phyloP scores from a whole-genome alignment of 2,797 vertebrate species.

The Masticophis lateralis region DNA sequence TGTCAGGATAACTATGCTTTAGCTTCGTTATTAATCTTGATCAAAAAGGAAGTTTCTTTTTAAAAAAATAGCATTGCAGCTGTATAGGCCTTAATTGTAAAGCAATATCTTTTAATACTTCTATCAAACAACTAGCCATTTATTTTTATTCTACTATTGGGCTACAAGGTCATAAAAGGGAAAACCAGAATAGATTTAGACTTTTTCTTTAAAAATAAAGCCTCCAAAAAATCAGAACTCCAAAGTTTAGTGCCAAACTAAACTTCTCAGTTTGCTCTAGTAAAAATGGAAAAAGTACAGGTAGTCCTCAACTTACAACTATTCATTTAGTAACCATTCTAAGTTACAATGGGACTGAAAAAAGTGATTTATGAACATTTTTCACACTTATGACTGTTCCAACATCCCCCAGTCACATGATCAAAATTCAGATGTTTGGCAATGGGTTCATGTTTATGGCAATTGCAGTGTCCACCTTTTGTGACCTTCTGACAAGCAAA shows the following conservation, averaged over 20 bases:
- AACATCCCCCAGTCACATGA: not conserved
- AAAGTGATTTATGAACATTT: not conserved
- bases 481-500: not conserved
- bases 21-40: not conserved
- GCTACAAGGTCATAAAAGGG: not conserved
- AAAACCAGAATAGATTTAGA: not conserved
- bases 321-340: not conserved
- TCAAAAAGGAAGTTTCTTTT: not conserved
- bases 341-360: not conserved
- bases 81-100: not conserved
- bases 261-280: not conserved
- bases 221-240: not conserved
- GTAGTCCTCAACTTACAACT: not conserved
- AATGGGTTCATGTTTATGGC: not conserved
- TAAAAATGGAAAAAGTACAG: not conserved
- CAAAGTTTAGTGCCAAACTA: not conserved
- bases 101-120: not conserved
- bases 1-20: not conserved
- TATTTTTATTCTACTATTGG: not conserved
- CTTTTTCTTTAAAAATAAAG: not conserved
- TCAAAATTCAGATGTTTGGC: not conserved
- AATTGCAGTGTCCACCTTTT: not conserved
- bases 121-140: not conserved
- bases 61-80: not conserved
- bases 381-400: not conserved